Base-by-base conservation (phyloP, 2,888 invertebrate genomes). In the Cephus pulcher region DNA sequence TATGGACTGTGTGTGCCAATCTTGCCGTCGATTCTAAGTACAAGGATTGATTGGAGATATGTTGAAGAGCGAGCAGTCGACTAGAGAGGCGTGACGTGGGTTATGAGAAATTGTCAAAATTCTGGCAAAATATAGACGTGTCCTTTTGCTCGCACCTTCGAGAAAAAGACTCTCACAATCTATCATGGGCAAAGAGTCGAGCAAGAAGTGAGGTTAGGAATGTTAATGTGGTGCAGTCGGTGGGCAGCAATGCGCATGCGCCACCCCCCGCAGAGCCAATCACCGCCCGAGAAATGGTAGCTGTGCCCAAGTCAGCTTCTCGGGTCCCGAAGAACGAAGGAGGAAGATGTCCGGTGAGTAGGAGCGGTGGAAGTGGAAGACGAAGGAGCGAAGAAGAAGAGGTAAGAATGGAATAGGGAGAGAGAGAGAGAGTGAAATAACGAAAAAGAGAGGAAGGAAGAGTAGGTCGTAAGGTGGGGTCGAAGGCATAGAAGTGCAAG, bases 201-300 rank as follows among this genome's bases (percentile, higher is more conserved):
- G 81, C 80, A 86, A 86, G 83, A 85, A 82, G 82, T 80, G 80
- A 86, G 86, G 86, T 88, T 88, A 88, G 90, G 90, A 90, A 91
- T 91, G 89, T 90, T 90, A 90, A 91, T 91, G 89, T 87, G 88
- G 86, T 84, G 81, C 85, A 80, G 85, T 79, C 80, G 75, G 82
- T 83, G 82, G 83, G 79, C 80, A 80, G 81, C 80, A 78, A 85
- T 86, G 84, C 88, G 89, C 89, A 85, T 89, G 88, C 88, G 88
- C 87, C 88, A 88, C 90, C 91, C 90, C 91, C 91, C 85, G 91
- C 90, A 81, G 91, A 90, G 91, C 90, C 91, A 91, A 91, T 91
- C 91, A 90, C 90, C 89, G 89, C 86, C 88, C 89, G 88, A 91
- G 91, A 91, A 90, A 90, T 91, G 90, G 91, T 91, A 90, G 90